These are phyloP conservation scores for Gnatocerus cornutus DNA, from an alignment of 2,888 invertebrate species.

Conservation along the genomic window DNA sequence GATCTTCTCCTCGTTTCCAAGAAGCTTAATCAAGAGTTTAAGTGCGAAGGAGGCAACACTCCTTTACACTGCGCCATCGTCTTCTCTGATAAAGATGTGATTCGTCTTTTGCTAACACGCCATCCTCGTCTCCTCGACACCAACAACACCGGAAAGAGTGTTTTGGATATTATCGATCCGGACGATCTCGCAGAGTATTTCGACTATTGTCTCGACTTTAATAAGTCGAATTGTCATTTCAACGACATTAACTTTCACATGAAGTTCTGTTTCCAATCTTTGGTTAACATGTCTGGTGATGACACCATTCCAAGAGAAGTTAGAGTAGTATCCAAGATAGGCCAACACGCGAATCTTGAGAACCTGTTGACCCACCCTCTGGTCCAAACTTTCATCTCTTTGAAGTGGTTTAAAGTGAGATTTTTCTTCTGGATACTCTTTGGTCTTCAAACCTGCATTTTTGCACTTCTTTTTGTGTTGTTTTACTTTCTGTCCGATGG, in stretches of 20 bases:
- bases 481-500: background rate
- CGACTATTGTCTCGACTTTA: constrained; percentile 21
- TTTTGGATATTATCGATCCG: constrained; percentile 28
- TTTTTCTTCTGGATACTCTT: constrained; percentile 17
- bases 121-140: constrained; percentile 5
- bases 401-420: constrained; percentile 37
- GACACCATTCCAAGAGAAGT: constrained; percentile 8
- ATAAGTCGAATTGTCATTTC: constrained; percentile 8
- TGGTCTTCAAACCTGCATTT: constrained; percentile 5
- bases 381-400: constrained; percentile 29
- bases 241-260: constrained; percentile 25
- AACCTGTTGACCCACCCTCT: constrained; percentile 36
- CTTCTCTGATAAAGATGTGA: constrained; percentile 32
- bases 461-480: background rate
- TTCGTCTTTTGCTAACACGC: constrained; percentile 17
- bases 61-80: constrained; percentile 34
- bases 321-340: constrained; percentile 29
- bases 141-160: constrained; percentile 5
- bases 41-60: constrained; percentile 11
- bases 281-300: no score
- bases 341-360: constrained; percentile 21
- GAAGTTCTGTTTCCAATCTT: no score
- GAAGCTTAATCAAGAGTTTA: constrained; percentile 20
- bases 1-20: constrained; percentile 31
- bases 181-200: constrained; percentile 22